Evolutionary conservation across 2,888 invertebrate species (phyloP).

Genomic region (Philhelius pedissequus): DNA sequence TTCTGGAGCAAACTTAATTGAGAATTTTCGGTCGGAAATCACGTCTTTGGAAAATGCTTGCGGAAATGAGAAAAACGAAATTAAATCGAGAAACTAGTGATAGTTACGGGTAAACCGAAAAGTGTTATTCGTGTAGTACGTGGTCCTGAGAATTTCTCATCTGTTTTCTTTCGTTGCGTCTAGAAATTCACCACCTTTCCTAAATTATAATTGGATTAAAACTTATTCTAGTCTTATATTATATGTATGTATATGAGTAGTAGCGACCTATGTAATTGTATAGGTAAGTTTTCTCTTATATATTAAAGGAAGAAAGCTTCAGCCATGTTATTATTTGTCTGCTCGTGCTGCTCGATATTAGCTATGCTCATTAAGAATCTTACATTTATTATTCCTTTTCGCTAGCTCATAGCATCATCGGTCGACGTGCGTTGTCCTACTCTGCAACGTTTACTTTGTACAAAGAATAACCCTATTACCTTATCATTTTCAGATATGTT

Average conservation of each 20-base stretch:
- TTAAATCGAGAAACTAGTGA: slow-evolving; percentile 62
- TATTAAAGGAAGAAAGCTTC: neutral
- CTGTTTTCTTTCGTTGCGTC: slow-evolving; percentile 47
- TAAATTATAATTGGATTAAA: slow-evolving; percentile 68
- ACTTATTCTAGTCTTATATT: slow-evolving; percentile 37
- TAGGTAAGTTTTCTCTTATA: neutral
- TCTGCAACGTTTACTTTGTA: no score
- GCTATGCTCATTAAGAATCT: neutral
- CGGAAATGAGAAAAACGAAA: slow-evolving; percentile 69
- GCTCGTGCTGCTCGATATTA: neutral
- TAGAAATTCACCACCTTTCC: slow-evolving; percentile 52
- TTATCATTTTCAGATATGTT: slow-evolving; percentile 33
- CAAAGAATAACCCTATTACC: neutral
- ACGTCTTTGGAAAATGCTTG: slow-evolving; percentile 67
- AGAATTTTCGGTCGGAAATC: slow-evolving; percentile 68
- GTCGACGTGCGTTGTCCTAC: no score
- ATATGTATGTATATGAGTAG: no score
- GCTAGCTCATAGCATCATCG: neutral
- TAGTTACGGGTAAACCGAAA: slow-evolving; percentile 68
- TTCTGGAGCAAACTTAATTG: slow-evolving; percentile 56
- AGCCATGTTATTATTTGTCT: neutral
- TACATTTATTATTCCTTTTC: neutral
- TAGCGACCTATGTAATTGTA: no score
- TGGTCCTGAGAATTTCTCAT: slow-evolving; percentile 60
- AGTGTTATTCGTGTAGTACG: slow-evolving; percentile 66